These are phyloP conservation scores for Hylia prasina DNA, from an alignment of 2,113 vertebrate genomes.

Conservation along the genomic window DNA sequence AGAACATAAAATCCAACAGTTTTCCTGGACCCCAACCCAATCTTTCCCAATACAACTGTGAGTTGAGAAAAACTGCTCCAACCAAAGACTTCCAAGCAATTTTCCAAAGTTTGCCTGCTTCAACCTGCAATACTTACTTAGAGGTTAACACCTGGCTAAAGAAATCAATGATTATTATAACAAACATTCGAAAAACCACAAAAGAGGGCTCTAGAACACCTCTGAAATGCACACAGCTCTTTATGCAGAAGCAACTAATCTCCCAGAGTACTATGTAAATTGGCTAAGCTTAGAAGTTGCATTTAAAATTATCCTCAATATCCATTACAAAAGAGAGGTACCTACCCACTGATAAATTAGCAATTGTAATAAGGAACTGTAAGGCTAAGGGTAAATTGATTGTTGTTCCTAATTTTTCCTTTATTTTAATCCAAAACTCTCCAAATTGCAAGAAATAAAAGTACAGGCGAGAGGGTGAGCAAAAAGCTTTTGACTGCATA, in stretches of 20 bases:
- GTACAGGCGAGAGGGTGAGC: background rate
- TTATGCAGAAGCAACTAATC: background rate
- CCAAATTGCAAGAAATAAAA: constrained; percentile 1
- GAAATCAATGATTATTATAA: background rate
- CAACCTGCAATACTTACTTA: background rate
- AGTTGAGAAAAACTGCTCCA: background rate
- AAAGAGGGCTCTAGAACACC: background rate
- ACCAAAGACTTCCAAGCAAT: background rate
- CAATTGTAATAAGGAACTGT: constrained; percentile 27
- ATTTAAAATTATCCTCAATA: constrained; percentile 55
- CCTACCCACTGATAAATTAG: constrained; percentile 27
- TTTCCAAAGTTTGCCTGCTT: background rate
- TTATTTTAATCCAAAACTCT: constrained; percentile 44
- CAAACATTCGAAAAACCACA: background rate
- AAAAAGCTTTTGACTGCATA: constrained; percentile 22
- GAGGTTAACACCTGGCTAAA: background rate
- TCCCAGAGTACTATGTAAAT: constrained; percentile 46
- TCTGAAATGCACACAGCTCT: background rate
- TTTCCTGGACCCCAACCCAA: background rate
- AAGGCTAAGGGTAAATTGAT: constrained; percentile 17
- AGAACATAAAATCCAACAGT: background rate
- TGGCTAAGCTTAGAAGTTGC: constrained; percentile 23
- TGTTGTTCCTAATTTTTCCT: constrained; percentile 27
- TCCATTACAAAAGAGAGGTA: constrained; percentile 57
- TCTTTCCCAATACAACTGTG: background rate